Evolutionary conservation across 2,113 vertebrate genomes (phyloP).

Genomic region (Sebastes schlegelii): DNA sequence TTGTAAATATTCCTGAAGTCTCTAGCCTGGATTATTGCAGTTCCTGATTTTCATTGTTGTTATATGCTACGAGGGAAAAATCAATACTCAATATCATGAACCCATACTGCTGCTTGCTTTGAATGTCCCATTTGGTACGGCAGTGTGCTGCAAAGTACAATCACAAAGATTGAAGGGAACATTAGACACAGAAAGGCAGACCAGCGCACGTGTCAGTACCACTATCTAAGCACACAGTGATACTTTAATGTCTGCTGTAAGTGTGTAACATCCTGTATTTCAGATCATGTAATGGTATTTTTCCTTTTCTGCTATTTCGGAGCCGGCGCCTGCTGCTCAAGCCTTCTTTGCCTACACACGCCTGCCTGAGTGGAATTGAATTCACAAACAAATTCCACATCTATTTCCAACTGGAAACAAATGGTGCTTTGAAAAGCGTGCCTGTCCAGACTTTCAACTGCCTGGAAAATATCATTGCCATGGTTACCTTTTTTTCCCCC

Average conservation of each 20-base stretch:
- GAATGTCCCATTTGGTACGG: not conserved
- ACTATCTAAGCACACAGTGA: constrained; percentile 24
- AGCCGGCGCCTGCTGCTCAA: constrained; percentile 10
- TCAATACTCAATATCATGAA: constrained; percentile 44
- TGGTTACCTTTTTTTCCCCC: constrained; percentile 65
- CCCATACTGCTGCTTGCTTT: constrained; percentile 15
- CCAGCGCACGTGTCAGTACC: constrained; percentile 22
- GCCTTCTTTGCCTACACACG: constrained; percentile 31
- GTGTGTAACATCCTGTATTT: constrained; percentile 28
- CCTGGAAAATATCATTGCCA: constrained; percentile 67
- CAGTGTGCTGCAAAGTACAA: constrained; percentile 25
- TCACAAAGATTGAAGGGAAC: constrained; percentile 24
- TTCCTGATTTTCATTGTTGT: constrained; percentile 36
- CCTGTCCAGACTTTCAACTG: constrained; percentile 70
- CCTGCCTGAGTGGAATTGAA: constrained; percentile 42
- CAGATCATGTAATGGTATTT: constrained; percentile 13
- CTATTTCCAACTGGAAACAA: constrained; percentile 61
- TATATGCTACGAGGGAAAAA: constrained; percentile 6
- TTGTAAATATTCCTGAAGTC: constrained; percentile 44
- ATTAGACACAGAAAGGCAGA: constrained; percentile 24
- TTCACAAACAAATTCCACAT: constrained; percentile 35
- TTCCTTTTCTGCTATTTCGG: constrained; percentile 13
- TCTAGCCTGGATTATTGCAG: constrained; percentile 34
- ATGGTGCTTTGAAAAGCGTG: constrained; percentile 76
- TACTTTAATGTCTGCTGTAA: constrained; percentile 36